Evolutionary conservation across 2,888 invertebrate species (phyloP).

Genomic region (Pandemis corylana): DNA sequence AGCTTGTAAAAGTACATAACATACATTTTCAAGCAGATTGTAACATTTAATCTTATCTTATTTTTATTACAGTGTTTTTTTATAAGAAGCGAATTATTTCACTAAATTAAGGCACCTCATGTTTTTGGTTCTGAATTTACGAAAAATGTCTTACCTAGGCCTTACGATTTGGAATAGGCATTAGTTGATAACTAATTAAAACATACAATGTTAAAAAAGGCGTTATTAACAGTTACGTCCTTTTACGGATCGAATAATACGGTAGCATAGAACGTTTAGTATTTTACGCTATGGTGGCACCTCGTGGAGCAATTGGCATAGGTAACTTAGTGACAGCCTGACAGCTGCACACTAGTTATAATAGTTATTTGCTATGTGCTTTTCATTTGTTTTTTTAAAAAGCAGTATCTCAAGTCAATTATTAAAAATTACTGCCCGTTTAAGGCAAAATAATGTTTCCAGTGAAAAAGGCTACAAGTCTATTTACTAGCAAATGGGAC

Average conservation of each 20-base stretch:
- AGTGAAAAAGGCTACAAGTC: not conserved
- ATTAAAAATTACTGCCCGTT: not conserved
- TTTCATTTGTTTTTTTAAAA: not conserved
- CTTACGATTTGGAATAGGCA: not conserved
- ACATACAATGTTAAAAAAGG: not conserved
- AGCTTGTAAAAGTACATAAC: not conserved
- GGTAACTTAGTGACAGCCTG: not conserved
- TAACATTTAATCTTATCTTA: not conserved
- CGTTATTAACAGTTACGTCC: not conserved
- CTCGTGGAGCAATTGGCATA: not conserved
- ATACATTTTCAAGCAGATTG: not conserved
- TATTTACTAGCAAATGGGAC: not conserved
- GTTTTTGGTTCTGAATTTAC: conserved; percentile 69
- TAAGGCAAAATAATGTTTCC: not conserved
- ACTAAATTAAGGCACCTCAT: conserved; percentile 73
- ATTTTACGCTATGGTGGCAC: not conserved
- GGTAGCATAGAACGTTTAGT: not conserved
- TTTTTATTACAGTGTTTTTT: conserved; percentile 26
- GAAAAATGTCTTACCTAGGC: conserved; percentile 42
- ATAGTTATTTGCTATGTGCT: too few species aligned
- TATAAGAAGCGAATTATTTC: conserved; percentile 30
- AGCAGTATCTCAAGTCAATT: not conserved
- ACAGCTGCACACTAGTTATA: not conserved
- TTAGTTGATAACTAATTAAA: conserved; percentile 1
- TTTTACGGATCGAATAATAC: not conserved